A percentile compares a stretch with the other conserved stretches of the same genome.
Evolutionary conservation across 2,797 vertebrate genomes (phyloP).

Genomic region (Chrosomus eos): DNA sequence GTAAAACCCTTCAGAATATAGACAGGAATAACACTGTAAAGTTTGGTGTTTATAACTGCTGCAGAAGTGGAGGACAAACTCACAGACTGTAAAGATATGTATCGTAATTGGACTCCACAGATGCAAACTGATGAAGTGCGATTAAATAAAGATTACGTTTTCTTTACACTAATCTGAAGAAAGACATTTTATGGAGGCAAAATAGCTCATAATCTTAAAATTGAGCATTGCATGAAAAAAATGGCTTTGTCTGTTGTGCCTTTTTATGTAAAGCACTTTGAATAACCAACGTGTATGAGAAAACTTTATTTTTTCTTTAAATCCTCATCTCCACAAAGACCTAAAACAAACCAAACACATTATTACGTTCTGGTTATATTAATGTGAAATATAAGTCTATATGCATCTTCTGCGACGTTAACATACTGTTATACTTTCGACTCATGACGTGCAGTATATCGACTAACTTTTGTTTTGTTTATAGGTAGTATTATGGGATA

Average conservation of each 20-base stretch:
- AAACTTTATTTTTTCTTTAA: too few relatives aligned
- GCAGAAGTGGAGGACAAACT: not conserved
- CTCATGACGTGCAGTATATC: not conserved
- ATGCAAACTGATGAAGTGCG: not conserved
- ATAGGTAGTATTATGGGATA: conserved; percentile 91
- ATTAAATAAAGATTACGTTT: not conserved
- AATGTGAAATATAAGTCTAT: not conserved
- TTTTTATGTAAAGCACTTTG: not conserved
- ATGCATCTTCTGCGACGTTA: not conserved
- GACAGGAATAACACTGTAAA: too few relatives aligned
- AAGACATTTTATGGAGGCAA: not conserved
- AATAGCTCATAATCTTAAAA: not conserved
- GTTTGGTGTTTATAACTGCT: too few relatives aligned
- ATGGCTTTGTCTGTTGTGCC: not conserved
- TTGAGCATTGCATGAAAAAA: not conserved
- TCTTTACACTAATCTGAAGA: not conserved
- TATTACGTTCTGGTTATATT: not conserved
- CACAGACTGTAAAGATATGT: not conserved
- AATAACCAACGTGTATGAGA: not conserved
- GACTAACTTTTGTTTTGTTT: not conserved
- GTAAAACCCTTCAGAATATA: too few relatives aligned
- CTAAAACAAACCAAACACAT: not conserved
- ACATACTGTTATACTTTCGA: too few relatives aligned
- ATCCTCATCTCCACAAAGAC: not conserved
- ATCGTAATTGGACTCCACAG: not conserved